Conservation (phyloP, 2,113 vertebrate genomes). For the Alethe diademata region DNA sequence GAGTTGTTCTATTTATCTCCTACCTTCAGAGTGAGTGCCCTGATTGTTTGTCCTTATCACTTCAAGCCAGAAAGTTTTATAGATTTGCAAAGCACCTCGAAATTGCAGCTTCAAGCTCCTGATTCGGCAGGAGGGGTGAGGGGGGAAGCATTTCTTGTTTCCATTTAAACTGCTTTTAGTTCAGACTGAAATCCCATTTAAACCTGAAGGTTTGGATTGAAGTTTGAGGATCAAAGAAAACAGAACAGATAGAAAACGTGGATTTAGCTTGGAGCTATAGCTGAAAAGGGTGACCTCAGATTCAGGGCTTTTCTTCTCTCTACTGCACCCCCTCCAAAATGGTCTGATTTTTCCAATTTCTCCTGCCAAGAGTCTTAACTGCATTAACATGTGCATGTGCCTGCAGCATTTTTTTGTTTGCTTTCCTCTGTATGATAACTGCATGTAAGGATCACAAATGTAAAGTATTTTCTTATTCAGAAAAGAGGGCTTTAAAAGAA, state of each 20-base stretch:
- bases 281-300: conserved; percentile 30
- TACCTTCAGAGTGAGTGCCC: conserved; percentile 67
- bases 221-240: conserved; percentile 55
- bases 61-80: conserved; percentile 73
- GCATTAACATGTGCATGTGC: neutral
- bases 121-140: neutral
- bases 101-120: conserved; percentile 56
- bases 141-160: neutral
- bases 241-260: neutral
- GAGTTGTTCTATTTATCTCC: conserved; percentile 74
- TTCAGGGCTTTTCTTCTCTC: neutral
- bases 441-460: neutral
- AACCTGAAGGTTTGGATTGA: conserved; percentile 44
- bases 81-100: conserved; percentile 64
- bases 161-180: conserved; percentile 53
- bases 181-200: conserved; percentile 54
- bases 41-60: conserved; percentile 80
- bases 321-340: neutral
- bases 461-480: neutral
- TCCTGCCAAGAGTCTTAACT: neutral
- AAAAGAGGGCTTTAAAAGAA: neutral
- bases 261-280: conserved; percentile 32
- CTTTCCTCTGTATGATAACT: neutral
- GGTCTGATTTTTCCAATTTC: neutral
- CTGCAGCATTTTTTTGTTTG: neutral